Evolutionary conservation across 2,888 invertebrate genomes (phyloP).

Genomic region (Cheilosia pagana): DNA sequence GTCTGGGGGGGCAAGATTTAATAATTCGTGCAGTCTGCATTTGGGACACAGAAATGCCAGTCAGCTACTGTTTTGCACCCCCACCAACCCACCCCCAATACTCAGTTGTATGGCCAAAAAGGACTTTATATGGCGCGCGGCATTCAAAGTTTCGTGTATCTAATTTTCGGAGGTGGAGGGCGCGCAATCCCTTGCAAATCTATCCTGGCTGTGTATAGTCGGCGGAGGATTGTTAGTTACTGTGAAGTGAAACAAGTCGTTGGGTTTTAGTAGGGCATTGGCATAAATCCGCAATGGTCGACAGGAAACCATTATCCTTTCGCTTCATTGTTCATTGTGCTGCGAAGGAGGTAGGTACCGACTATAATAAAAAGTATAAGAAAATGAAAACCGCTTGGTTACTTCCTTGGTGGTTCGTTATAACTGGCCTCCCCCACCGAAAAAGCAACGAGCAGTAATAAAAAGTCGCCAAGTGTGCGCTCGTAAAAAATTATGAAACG

Average conservation of each 20-base stretch:
- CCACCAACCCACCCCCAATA: not conserved
- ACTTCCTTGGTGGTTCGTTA: not conserved
- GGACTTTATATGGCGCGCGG: constrained; percentile 6
- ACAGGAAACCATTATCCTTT: constrained; percentile 26
- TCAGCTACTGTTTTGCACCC: constrained; percentile 25
- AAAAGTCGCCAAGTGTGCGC: constrained; percentile 20
- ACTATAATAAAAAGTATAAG: not conserved
- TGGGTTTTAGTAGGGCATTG: constrained; percentile 61
- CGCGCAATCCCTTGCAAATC: constrained; percentile 36
- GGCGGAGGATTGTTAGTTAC: constrained; percentile 8
- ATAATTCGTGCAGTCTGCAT: constrained; percentile 75
- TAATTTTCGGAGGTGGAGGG: constrained; percentile 48
- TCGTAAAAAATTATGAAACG: constrained; percentile 29
- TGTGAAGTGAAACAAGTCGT: constrained; percentile 40
- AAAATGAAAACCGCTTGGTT: constrained; percentile 6
- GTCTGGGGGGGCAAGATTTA: constrained; percentile 78
- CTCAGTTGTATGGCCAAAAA: not conserved
- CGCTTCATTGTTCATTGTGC: constrained; percentile 43
- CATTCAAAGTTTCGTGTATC: constrained; percentile 66
- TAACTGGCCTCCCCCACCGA: not conserved
- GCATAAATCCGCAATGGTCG: constrained; percentile 41
- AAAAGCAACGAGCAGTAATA: constrained; percentile 8
- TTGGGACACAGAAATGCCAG: constrained; percentile 68
- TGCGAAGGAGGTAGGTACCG: constrained; percentile 6
- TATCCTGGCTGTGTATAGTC: constrained; percentile 3